These are phyloP conservation scores for Tillus elongatus DNA, from an alignment of 2,888 invertebrate species.

Conservation along the genomic window DNA sequence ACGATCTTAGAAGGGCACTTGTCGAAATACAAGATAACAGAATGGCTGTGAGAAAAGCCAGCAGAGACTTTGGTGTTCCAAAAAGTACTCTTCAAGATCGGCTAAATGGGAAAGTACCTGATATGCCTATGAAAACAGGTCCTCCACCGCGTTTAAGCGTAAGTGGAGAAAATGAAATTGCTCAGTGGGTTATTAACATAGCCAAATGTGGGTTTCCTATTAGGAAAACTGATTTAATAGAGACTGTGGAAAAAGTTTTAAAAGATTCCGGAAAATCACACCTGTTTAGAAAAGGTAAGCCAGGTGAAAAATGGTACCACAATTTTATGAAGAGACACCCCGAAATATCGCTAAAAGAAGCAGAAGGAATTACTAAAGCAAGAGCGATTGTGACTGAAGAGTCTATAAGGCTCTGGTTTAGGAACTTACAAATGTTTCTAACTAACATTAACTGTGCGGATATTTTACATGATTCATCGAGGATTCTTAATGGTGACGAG, in stretches of 20 bases:
- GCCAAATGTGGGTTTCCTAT: slow-evolving; percentile 27
- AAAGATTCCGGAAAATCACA: slow-evolving; percentile 6
- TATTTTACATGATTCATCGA: slow-evolving; percentile 23
- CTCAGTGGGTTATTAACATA: slow-evolving; percentile 19
- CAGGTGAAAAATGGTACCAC: slow-evolving; percentile 25
- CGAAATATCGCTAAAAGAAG: slow-evolving; percentile 21
- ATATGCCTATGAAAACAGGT: slow-evolving; percentile 21
- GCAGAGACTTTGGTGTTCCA: slow-evolving; percentile 12
- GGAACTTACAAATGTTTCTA: slow-evolving; percentile 23
- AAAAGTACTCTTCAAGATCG: slow-evolving; percentile 14
- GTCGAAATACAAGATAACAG: background rate
- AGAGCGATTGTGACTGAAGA: slow-evolving; percentile 27
- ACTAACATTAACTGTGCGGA: slow-evolving; percentile 20
- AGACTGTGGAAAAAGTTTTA: slow-evolving; percentile 22
- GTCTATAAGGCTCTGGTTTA: slow-evolving; percentile 29
- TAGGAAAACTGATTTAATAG: slow-evolving; percentile 23
- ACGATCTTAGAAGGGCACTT: slow-evolving; percentile 5
- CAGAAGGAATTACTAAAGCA: slow-evolving; percentile 26
- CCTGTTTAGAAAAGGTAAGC: slow-evolving; percentile 15
- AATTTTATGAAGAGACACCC: slow-evolving; percentile 23
- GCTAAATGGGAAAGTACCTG: slow-evolving; percentile 16
- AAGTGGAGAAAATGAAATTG: slow-evolving; percentile 23
- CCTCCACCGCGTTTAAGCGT: slow-evolving; percentile 21
- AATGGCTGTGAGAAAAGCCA: slow-evolving; percentile 1
- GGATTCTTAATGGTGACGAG: slow-evolving; percentile 32